Conservation (phyloP, 1,140 invertebrate species). For the Hyposmocoma kahamanoa region DNA sequence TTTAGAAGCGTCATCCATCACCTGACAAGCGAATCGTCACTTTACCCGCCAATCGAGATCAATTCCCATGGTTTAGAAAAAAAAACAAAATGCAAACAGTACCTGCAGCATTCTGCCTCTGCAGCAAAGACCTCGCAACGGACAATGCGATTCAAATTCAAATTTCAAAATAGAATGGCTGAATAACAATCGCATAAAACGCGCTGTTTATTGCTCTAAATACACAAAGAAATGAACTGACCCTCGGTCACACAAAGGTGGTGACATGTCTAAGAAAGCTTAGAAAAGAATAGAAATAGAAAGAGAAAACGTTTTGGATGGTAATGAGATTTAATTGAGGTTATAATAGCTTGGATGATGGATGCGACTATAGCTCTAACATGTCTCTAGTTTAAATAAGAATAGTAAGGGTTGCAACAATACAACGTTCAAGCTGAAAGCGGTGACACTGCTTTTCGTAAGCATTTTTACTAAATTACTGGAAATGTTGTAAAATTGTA, state of each 20-base stretch:
- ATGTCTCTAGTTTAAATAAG: background rate
- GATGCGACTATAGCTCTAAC: constrained; percentile 18
- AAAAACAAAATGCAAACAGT: constrained; percentile 66
- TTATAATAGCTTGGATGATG: constrained; percentile 62
- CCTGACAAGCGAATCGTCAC: no score
- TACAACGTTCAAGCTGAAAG: no score
- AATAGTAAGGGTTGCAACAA: no score
- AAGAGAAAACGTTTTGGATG: constrained; percentile 48
- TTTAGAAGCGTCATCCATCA: no score
- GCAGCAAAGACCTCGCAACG: constrained; percentile 67
- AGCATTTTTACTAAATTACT: background rate
- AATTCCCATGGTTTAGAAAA: no score
- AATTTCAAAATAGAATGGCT: constrained; percentile 50
- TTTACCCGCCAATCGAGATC: no score
- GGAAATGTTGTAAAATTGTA: background rate
- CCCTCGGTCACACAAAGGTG: constrained; percentile 53
- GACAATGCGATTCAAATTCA: constrained; percentile 67
- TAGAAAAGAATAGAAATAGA: constrained; percentile 41
- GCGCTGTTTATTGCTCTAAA: constrained; percentile 72
- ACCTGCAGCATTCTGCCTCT: constrained; percentile 56
- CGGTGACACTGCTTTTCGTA: no score
- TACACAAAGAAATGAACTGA: constrained; percentile 55
- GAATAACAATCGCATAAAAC: constrained; percentile 62
- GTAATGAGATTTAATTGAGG: constrained; percentile 70
- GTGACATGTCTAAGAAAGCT: constrained; percentile 53